Conservation (phyloP, 2,888 invertebrate genomes). For the Zootermopsis nevadensis region DNA sequence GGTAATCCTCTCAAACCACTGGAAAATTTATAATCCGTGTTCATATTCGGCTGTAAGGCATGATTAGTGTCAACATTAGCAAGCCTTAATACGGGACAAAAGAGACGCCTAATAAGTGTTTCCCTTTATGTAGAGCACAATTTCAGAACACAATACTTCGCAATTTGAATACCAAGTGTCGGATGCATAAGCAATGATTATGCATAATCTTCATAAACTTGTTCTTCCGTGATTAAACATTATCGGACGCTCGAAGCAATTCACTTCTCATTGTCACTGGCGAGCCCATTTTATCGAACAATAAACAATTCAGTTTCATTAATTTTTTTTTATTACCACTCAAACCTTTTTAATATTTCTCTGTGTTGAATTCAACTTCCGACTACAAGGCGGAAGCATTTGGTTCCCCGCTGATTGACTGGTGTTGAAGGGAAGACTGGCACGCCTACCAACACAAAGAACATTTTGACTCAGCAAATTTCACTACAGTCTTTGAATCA, state of each 20-base stretch:
- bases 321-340: background rate
- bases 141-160: too few species aligned
- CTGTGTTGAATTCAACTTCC: constrained; percentile 8
- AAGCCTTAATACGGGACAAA: too few species aligned
- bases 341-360: background rate
- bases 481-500: background rate
- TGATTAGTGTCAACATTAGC: too few species aligned
- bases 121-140: too few species aligned
- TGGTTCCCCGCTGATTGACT: constrained; percentile 6
- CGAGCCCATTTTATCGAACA: constrained; percentile 9
- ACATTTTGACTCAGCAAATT: constrained; percentile 7
- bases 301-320: background rate
- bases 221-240: background rate
- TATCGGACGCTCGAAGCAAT: background rate
- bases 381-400: constrained; percentile 23
- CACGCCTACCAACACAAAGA: constrained; percentile 14
- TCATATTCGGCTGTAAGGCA: too few species aligned
- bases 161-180: background rate
- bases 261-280: background rate
- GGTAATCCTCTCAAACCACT: too few species aligned
- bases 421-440: background rate
- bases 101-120: too few species aligned
- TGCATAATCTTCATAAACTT: background rate
- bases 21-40: too few species aligned
- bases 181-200: background rate